Conservation (phyloP, 2,888 invertebrate species). For the Tetanocera ferruginea region DNA sequence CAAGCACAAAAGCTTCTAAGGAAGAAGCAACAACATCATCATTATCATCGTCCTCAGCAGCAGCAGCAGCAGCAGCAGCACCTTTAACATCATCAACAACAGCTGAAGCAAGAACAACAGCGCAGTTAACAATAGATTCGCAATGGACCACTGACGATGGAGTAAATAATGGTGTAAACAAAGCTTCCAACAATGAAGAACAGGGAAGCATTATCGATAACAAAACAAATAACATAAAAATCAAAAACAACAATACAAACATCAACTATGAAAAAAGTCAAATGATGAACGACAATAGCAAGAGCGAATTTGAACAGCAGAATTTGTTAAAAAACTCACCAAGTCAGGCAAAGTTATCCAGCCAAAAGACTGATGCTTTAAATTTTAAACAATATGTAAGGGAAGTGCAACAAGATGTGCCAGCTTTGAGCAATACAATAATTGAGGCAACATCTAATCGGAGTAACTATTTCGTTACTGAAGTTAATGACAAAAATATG, state of each 20-base stretch:
- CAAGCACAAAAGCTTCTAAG: conserved; percentile 41
- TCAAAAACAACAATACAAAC: conserved; percentile 16
- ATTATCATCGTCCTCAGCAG: conserved; percentile 42
- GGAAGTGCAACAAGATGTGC: conserved; percentile 35
- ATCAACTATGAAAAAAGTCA: background rate
- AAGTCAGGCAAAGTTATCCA: background rate
- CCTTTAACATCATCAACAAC: conserved; percentile 3
- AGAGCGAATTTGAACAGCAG: conserved; percentile 13
- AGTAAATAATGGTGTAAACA: conserved; percentile 8
- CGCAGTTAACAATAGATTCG: conserved; percentile 39
- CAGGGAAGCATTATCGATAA: conserved; percentile 40
- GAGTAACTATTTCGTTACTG: conserved; percentile 40
- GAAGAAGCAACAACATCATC: conserved; percentile 38
- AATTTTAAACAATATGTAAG: conserved; percentile 19
- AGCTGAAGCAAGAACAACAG: conserved; percentile 16
- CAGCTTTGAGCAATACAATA: conserved; percentile 30
- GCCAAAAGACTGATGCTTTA: conserved; percentile 15
- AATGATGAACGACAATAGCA: background rate
- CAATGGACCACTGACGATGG: conserved; percentile 31
- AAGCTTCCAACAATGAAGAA: conserved; percentile 44
- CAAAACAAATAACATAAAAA: conserved; percentile 5
- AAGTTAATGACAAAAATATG: conserved; percentile 16
- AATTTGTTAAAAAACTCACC: no score
- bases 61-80: conserved; percentile 31
- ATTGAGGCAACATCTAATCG: conserved; percentile 40